Evolutionary conservation across 2,888 invertebrate genomes (phyloP), one percentile per base, ranked within the genome.

Genomic region (Ennomos erosarius): DNA sequence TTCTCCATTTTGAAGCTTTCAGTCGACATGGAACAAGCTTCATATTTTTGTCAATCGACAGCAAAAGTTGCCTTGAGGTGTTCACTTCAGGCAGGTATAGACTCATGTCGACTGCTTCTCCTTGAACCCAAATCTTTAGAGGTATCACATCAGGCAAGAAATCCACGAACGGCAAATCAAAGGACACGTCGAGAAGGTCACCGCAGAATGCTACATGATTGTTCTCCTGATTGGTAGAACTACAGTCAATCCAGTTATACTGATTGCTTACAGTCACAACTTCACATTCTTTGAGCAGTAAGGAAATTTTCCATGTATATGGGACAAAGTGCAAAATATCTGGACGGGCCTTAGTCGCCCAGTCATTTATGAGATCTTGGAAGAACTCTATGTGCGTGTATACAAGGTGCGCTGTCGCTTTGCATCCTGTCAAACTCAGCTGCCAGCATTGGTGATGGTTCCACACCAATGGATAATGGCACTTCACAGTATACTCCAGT

Each of bases 181-280:
- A 98, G 4, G 98, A 98, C 70, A 99, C 93, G 77, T 99, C 98
- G 72, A 99, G 95, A 10, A 97, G 94, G 79, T 99, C 98, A 0
- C 99, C 99, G 81, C 98, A 98, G 73, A 99, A 96, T 0, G 98
- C 98, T 54, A 99, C 94, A 81, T 98, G 98, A 87, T 98, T 96
- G 85, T 99, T 99, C 89, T 99, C 99, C 84, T 98, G 98, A 74
- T 98, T 97, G 49, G 98, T 97, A 33, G 98, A 98, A 54, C 98
- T 98, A 75, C 99, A 99, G 87, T 99, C 99, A 69, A 99, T 97
- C 99, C 99, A 99, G 87, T 99, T 99, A 85, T 97, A 97, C 82
- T 99, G 98, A 88, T 99, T 99, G 76, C 98, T 96, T 11, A 98
- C 92, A 42, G 98, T 97, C 1, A 99, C 94, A 11, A 99, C 93